These are phyloP conservation scores for rabbit (Oryctolagus cuniculus) DNA, from an alignment of 2,113 vertebrate genomes.

Conservation along the genomic window DNA sequence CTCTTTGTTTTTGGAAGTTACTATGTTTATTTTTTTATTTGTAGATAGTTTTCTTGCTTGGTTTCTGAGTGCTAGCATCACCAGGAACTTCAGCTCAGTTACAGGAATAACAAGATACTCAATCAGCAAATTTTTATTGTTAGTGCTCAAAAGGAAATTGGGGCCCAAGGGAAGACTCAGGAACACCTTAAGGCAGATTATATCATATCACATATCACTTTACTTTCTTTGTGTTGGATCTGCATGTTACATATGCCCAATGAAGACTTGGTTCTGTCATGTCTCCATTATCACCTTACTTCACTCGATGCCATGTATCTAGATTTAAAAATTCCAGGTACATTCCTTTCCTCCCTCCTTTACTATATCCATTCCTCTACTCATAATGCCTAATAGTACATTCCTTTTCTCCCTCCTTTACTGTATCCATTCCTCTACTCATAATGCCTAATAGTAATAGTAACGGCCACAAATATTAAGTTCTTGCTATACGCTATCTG, in stretches of 20 bases:
- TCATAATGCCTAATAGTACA: background rate
- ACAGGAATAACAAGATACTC: background rate
- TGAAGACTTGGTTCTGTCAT: background rate
- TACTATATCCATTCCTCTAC: background rate
- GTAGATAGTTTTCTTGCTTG: background rate
- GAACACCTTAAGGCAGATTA: background rate
- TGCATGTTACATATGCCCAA: background rate
- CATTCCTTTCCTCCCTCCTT: background rate
- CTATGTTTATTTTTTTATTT: conserved; percentile 15
- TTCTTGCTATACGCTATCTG: background rate
- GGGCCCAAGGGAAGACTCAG: background rate
- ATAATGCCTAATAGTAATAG: conserved; percentile 9
- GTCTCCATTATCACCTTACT: background rate
- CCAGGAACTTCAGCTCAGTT: background rate
- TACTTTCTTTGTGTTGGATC: background rate
- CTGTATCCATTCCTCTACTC: background rate
- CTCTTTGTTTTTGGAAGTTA: conserved; percentile 41
- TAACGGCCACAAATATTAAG: conserved; percentile 2
- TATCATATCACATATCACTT: background rate
- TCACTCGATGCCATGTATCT: background rate
- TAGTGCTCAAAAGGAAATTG: background rate
- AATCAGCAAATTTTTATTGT: conserved; percentile 22
- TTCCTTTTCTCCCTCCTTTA: background rate
- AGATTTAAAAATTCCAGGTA: conserved; percentile 27
- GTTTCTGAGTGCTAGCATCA: background rate